phyloP scores from a whole-genome alignment of 2,888 invertebrate genomes.

The Rambutsinella grinnellia region DNA sequence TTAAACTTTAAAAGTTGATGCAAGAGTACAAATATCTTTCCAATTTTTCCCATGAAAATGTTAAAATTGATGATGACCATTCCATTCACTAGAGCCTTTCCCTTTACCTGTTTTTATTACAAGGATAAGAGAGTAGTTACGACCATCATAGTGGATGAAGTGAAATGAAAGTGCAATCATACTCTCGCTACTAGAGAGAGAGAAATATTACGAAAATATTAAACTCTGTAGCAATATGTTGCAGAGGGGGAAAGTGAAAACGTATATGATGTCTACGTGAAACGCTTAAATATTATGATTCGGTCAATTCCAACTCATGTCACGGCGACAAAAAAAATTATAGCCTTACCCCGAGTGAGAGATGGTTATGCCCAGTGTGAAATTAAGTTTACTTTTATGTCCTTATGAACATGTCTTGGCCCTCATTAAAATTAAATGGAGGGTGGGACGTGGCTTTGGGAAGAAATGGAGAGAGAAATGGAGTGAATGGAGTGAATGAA shows the following conservation, averaged over 20 bases:
- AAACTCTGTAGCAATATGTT: background rate
- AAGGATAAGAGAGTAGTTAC: too few relatives aligned
- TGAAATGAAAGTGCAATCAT: too few relatives aligned
- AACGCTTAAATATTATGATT: conserved; percentile 56
- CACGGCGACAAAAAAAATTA: conserved; percentile 23
- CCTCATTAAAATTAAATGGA: conserved; percentile 52
- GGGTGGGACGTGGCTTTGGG: too few relatives aligned
- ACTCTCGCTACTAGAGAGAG: too few relatives aligned
- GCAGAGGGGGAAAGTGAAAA: conserved; percentile 23
- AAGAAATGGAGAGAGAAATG: too few relatives aligned
- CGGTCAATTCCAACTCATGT: conserved; percentile 52
- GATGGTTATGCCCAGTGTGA: conserved; percentile 50
- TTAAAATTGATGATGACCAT: too few relatives aligned
- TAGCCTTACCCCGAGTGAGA: conserved; percentile 19
- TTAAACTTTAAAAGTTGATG: too few relatives aligned
- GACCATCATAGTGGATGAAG: too few relatives aligned
- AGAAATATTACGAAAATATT: conserved; percentile 3
- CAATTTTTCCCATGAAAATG: too few relatives aligned
- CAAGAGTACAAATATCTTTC: too few relatives aligned
- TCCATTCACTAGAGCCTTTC: too few relatives aligned
- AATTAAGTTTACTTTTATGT: conserved; percentile 50
- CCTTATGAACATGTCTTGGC: conserved; percentile 51
- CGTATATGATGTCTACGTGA: conserved; percentile 51
- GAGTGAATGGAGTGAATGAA: conserved; percentile 22
- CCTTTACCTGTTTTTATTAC: too few relatives aligned